A percentile compares a stretch with the other conserved stretches of the same genome.
Evolutionary conservation across 2,113 vertebrate species (phyloP).

Genomic region (Arizona elegans): DNA sequence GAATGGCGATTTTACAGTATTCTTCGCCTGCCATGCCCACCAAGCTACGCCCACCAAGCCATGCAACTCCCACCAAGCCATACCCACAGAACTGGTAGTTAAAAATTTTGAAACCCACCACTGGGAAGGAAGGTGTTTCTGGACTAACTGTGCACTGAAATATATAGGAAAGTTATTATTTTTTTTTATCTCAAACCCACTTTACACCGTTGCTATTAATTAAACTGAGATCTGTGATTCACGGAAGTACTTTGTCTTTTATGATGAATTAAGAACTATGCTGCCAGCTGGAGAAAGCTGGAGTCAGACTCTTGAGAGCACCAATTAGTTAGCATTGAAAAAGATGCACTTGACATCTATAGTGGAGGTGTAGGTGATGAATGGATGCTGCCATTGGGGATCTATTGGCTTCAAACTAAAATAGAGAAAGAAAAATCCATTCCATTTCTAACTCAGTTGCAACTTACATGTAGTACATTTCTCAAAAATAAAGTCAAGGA

Average conservation of each 20-base stretch:
- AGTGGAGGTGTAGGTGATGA: slow-evolving; percentile 14
- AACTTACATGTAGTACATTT: background rate
- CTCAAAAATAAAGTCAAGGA: background rate
- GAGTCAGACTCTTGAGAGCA: slow-evolving; percentile 3
- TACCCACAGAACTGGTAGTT: no score
- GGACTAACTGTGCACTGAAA: slow-evolving; percentile 64
- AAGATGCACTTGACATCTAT: background rate
- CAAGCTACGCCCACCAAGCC: no score
- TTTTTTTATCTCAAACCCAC: slow-evolving; percentile 1
- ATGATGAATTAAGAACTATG: background rate
- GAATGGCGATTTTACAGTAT: no score
- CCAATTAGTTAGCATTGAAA: slow-evolving; percentile 29
- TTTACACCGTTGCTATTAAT: slow-evolving; percentile 56
- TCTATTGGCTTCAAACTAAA: background rate
- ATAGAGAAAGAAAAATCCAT: background rate
- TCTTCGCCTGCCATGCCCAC: no score
- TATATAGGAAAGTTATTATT: slow-evolving; percentile 57
- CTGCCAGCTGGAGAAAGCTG: slow-evolving; percentile 13
- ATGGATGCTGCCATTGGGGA: background rate
- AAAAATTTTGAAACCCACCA: no score
- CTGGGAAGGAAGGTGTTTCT: slow-evolving; percentile 63
- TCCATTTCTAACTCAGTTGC: background rate
- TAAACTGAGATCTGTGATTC: slow-evolving; percentile 40
- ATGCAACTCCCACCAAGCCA: no score
- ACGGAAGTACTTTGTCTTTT: slow-evolving; percentile 29